phyloP scores from a whole-genome alignment of 2,113 vertebrate genomes.

The Seriola aureovittata region DNA sequence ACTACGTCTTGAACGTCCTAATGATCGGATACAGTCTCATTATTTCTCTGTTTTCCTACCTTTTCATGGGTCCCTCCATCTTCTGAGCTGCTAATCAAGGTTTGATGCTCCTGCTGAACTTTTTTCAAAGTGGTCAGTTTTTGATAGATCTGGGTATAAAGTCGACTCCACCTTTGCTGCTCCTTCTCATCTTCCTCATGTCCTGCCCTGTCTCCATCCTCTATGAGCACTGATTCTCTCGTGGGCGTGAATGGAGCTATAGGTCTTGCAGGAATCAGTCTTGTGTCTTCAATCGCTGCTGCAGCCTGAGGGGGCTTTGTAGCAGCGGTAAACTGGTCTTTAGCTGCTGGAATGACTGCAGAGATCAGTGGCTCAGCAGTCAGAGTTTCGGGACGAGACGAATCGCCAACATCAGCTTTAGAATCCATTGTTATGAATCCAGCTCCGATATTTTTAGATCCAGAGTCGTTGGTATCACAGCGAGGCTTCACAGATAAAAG shows the following conservation, averaged over 20 bases:
- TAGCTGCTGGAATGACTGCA: background rate
- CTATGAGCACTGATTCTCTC: background rate
- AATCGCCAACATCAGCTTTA: background rate
- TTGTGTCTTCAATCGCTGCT: constrained; percentile 43
- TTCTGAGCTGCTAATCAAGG: constrained; percentile 8
- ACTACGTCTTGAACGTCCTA: too few relatives aligned
- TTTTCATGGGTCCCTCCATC: constrained; percentile 11
- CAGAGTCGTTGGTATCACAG: background rate
- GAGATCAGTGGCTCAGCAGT: background rate
- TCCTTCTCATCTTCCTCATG: constrained; percentile 24
- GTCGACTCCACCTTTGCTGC: constrained; percentile 46
- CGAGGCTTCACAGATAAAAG: background rate
- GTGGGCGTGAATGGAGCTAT: constrained; percentile 34
- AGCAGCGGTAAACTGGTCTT: background rate
- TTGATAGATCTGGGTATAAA: constrained; percentile 61
- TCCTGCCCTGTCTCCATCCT: background rate
- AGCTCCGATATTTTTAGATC: constrained; percentile 1
- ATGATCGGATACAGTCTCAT: background rate
- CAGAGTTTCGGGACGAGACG: background rate
- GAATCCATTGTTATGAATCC: constrained; percentile 30
- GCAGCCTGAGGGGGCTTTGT: background rate
- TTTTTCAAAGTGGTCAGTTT: constrained; percentile 55
- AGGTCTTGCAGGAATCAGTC: constrained; percentile 53
- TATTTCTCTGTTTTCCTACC: constrained; percentile 15
- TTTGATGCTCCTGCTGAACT: constrained; percentile 40